Evolutionary conservation across 2,113 vertebrate genomes (phyloP), one percentile per base, ranked within the genome.

Genomic region (Speoplatyrhinus poulsoni): DNA sequence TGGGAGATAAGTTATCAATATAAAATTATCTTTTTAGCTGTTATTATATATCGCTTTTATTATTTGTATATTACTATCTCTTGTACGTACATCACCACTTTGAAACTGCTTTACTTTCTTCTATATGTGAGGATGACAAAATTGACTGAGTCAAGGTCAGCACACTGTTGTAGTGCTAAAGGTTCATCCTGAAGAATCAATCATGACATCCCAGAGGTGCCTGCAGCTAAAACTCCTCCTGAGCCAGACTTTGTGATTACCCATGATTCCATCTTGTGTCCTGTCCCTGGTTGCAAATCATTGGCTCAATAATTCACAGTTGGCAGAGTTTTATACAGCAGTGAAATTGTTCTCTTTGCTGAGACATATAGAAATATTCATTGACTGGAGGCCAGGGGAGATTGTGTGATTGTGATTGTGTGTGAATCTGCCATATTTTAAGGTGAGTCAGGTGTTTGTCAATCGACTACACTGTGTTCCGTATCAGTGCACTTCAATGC

Each of bases 401-500:
- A n/a, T n/a, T n/a, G n/a, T n/a, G 36, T 0, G 7, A 41, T 17
- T 65, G n/a, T 46, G 36, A 4, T 9, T 62, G 26, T 58, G 58
- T 73, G 12, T 15, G 56, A 69, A 77, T 61, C 70, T 72, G 70
- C 70, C 62, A 65, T 1, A 0, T 79, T 80, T 60, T 78, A 17
- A 77, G 69, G 75, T 77, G 77, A 83, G 72, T 83, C 74, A 61
- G 74, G 77, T 82, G 74, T 82, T 78, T 77, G 78, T 81, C 75
- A 78, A 64, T 71, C 71, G 26, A 26, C 26, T 0, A 0, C 47
- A 33, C 64, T 72, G 71, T 73, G 52, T 81, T 85, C 83, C 69
- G 73, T 83, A 79, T 86, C 83, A 86, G 73, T 88, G 59, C 87
- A 75, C 84, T 63, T 88, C 83, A 83, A 65, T 83, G 84, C 68